A percentile compares a stretch with the other conserved stretches of the same genome.
Evolutionary conservation across 2,888 invertebrate species (phyloP).

Genomic region (Ichneumoninae sp.): DNA sequence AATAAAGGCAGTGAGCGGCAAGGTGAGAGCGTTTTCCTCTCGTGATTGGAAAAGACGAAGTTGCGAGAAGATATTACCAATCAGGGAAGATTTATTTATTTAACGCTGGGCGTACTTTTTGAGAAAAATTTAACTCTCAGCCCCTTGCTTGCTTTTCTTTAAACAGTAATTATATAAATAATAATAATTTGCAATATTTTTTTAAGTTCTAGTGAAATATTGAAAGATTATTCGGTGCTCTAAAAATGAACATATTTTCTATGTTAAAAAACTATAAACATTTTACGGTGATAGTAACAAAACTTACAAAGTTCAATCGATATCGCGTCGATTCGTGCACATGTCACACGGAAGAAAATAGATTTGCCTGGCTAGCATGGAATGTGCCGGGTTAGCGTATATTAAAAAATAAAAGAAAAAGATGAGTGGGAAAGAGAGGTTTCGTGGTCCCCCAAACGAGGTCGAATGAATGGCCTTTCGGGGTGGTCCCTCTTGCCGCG

Average conservation of each 20-base stretch:
- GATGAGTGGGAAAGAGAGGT: conserved; percentile 56
- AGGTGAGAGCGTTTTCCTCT: conserved; percentile 14
- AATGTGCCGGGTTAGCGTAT: not conserved
- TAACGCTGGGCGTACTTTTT: conserved; percentile 17
- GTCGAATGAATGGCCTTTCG: conserved; percentile 76
- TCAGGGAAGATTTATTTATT: conserved; percentile 22
- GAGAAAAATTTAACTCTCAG: not conserved
- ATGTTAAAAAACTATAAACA: too few species aligned
- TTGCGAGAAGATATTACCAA: not conserved
- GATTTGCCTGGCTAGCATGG: not conserved
- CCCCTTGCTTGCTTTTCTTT: not conserved
- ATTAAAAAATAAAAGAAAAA: conserved; percentile 42
- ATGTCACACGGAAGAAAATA: not conserved
- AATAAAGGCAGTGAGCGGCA: conserved; percentile 2
- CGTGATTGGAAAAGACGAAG: not conserved
- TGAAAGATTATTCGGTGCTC: too few species aligned
- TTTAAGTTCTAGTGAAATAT: not conserved
- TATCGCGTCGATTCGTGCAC: not conserved
- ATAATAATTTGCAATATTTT: not conserved
- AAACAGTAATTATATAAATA: not conserved
- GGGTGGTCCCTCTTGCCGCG: conserved; percentile 39
- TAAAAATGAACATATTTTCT: too few species aligned
- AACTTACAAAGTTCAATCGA: too few species aligned
- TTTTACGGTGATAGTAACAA: too few species aligned
- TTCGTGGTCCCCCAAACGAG: conserved; percentile 64